Percentiles rank a stretch among this genome's conserved stretches.
Evolutionary conservation across 2,797 vertebrate species (phyloP).

Genomic region (Esox lucius): DNA sequence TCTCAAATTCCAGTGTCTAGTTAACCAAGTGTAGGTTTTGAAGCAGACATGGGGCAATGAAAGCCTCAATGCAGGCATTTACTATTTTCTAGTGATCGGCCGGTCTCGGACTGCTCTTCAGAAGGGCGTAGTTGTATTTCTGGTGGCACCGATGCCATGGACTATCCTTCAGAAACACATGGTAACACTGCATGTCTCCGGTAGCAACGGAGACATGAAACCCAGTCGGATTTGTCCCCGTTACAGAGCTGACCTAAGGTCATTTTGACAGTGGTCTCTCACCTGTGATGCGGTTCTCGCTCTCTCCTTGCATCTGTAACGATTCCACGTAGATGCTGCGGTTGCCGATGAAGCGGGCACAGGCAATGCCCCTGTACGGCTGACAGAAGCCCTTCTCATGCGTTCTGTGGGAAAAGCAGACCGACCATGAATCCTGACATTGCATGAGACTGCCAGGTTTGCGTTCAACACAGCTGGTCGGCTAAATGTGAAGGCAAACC

Average conservation of each 20-base stretch:
- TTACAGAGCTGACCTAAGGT: no score
- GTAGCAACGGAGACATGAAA: background rate
- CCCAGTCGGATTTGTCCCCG: no score
- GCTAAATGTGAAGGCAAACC: no score
- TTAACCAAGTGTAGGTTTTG: background rate
- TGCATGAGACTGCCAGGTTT: no score
- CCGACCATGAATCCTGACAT: background rate
- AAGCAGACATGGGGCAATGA: background rate
- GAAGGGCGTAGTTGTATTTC: background rate
- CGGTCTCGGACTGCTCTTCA: background rate
- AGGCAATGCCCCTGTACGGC: slow-evolving; percentile 93
- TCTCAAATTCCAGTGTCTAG: background rate
- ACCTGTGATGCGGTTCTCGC: slow-evolving; percentile 98
- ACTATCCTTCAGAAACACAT: background rate
- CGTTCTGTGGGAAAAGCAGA: slow-evolving; percentile 66
- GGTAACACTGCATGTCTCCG: background rate
- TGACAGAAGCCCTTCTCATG: slow-evolving; percentile 94
- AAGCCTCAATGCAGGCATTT: background rate
- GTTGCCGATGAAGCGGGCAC: slow-evolving; percentile 95
- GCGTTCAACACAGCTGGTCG: no score
- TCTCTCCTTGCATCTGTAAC: slow-evolving; percentile 96
- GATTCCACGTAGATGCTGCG: slow-evolving; percentile 97
- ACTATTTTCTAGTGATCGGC: background rate
- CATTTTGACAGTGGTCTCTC: background rate
- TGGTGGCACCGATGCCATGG: background rate